Base-by-base conservation (phyloP, 2,113 vertebrate genomes). In the Cinclus mexicanus region DNA sequence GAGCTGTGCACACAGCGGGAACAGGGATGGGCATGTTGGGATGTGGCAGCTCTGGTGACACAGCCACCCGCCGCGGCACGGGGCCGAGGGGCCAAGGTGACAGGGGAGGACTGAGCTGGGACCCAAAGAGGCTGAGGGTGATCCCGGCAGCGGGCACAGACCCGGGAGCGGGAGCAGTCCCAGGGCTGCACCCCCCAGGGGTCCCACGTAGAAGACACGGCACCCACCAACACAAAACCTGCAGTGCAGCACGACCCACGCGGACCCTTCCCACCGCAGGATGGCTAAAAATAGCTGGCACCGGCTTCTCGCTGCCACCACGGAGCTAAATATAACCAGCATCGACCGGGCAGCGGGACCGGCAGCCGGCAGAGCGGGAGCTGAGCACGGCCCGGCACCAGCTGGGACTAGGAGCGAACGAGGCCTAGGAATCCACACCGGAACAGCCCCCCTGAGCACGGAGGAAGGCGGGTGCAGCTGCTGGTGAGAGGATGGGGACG, bases 221-320 rank as follows among this genome's bases (percentile, higher is more conserved):
- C 56, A 33, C 74, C 93, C 25, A 1, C 35, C 57, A 39, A 49
- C 76, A 77, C 14, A 2, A 89, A 74, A 47, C 80, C 95, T 79
- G 95, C 96, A 94, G 84, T 94, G 95, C 95, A 94, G 87, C 88
- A 46, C 11, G 12, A 57, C 89, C 83, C 14, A 11, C 9, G 4
- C 28, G 3, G 88, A 84, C 83, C 93, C 95, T 88, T 59, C 83
- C 81, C 77, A 20, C 22, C 4, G 75, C 50, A 85, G 41, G 46
- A 13, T 10, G 80, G 87, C 87, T 97, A 90, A 95, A 97, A 97
- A 94, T 90, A 96, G 86, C 83, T 5, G 9, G 9, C 33, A 53
- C 15, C 17, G 2, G 50, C 74, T 88, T 65, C 92, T 47, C 7
- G 28, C 88, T 89, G 90, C 87, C 79, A 64, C 70, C 33, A 23